Base-by-base conservation (phyloP, 2,888 invertebrate species). In the Caenorhabditis sp. region DNA sequence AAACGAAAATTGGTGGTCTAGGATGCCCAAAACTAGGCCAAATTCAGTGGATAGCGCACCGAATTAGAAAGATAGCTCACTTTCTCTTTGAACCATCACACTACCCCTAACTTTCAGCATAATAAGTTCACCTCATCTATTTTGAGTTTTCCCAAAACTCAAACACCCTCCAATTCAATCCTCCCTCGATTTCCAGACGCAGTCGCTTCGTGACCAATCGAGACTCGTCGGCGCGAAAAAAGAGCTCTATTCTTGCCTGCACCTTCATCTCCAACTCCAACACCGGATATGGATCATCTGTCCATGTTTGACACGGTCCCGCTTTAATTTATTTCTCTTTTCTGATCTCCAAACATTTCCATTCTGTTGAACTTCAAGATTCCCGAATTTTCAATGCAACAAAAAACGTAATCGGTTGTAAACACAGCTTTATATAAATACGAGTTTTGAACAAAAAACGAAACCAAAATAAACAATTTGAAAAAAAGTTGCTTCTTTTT, bases 181-280 rank as follows among this genome's bases (percentile, higher is more conserved):
- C 31, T 19, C 12, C 47, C 31, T 38, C 38, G 19, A 51, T 49
- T 73, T 77, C 24, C 68, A 80, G 80, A 51, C 58, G 80, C 22
- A 70, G 70, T 58, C 70, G 79, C 31, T 80, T 72, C 35, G 59
- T 73, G 12, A 73, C 66, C 26, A 74, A 69, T 14, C 80, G 74
- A 28, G 74, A 74, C 28, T 68, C 68, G 16, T 73, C 74, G 22
- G 74, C 68, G 12, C 68, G 81, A 28, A 82, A 82, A 54, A 82
- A 82, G 72, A 82, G 76, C 72, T 82, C 81, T n/a, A 82, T 82
- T 26, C 76, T 82, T 24, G 75, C 69, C 28, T 82, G 81, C 56
- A 82, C 81, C 0, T 82, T 82, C 59, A 70, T 82, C n/a, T 76
- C 81, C 24, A 82, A 75, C 35, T 76, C 81, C 19, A 82, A 80